These are phyloP conservation scores for Ophion ellenae DNA, from an alignment of 2,888 invertebrate species.

Conservation along the genomic window DNA sequence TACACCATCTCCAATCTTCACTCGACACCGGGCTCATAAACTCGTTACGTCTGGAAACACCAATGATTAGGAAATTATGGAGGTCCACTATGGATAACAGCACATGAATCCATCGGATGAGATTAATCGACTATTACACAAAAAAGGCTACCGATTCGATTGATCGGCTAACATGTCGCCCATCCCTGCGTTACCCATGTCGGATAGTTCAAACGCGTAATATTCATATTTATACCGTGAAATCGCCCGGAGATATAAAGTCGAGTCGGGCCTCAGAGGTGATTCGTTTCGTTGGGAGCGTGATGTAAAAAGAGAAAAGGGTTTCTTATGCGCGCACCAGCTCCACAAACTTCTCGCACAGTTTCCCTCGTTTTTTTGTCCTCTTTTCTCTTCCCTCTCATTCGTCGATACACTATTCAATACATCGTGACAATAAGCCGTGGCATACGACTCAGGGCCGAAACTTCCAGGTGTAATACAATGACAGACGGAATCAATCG, in stretches of 20 bases:
- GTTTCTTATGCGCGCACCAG: conserved; percentile 39
- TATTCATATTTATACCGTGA: conserved; percentile 45
- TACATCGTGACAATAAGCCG: conserved; percentile 52
- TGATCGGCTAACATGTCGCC: not conserved
- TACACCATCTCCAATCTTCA: no score
- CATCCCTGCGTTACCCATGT: not conserved
- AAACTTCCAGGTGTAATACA: conserved; percentile 55
- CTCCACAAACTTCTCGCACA: conserved; percentile 33
- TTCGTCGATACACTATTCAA: conserved; percentile 61
- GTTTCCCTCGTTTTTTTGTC: conserved; percentile 1
- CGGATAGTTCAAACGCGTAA: conserved; percentile 10
- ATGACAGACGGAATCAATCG: conserved; percentile 72
- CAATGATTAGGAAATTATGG: no score
- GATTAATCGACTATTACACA: no score
- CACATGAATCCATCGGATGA: no score
- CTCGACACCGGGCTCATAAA: no score
- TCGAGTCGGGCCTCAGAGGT: conserved; percentile 1
- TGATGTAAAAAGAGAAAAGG: conserved; percentile 14
- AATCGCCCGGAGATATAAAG: conserved; percentile 18
- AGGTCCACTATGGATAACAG: no score
- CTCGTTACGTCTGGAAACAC: no score
- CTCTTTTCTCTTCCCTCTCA: not conserved
- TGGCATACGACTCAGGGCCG: conserved; percentile 27
- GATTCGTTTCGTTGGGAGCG: conserved; percentile 10
- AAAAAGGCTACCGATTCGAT: not conserved